Evolutionary conservation across 2,797 vertebrate species (phyloP).

Genomic region (Oreortyx pictus): DNA sequence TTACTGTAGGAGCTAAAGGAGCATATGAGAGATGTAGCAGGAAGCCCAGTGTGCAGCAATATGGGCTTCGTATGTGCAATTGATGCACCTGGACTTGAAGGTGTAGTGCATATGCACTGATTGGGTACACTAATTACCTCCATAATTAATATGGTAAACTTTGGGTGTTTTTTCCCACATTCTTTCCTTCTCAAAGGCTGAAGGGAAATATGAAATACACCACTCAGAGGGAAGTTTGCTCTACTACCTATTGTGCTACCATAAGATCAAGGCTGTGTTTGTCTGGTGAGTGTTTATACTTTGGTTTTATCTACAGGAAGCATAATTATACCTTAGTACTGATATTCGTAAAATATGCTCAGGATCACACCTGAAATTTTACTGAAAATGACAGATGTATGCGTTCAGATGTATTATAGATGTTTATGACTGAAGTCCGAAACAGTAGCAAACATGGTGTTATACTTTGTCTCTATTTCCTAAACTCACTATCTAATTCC

Average conservation of each 20-base stretch:
- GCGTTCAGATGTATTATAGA: conserved; percentile 22
- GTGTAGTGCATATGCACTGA: background rate
- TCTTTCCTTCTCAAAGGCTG: background rate
- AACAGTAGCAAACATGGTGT: background rate
- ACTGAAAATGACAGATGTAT: background rate
- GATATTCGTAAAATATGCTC: background rate
- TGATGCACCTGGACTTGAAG: background rate
- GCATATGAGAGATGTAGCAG: background rate
- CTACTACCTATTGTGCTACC: background rate
- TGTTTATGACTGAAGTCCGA: background rate
- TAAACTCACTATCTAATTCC: background rate
- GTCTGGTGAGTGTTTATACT: background rate
- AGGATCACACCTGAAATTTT: conserved; percentile 23
- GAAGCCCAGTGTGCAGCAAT: background rate
- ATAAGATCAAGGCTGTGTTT: background rate
- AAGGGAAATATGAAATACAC: background rate
- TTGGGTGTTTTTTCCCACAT: background rate
- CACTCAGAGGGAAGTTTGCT: background rate
- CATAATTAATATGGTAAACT: background rate
- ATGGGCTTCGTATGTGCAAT: background rate
- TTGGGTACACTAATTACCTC: background rate
- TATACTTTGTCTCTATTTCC: conserved; percentile 24
- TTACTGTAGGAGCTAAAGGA: background rate
- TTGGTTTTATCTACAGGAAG: background rate
- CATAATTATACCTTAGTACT: background rate